Conservation (phyloP, 2,888 invertebrate genomes). For the Lumbricus terrestris region DNA sequence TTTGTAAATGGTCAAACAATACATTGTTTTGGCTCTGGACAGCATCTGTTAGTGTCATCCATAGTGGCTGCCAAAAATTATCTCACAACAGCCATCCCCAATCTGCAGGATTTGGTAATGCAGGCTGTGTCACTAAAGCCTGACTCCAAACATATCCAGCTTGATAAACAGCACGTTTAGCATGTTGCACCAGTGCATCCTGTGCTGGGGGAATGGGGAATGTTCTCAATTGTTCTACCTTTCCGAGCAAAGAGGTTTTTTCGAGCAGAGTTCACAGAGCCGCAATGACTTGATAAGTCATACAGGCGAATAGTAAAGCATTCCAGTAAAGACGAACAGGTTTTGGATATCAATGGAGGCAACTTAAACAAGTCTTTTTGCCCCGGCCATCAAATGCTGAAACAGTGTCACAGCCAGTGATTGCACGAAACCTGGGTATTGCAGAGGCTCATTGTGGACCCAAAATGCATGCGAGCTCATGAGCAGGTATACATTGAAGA, state of each 20-base stretch:
- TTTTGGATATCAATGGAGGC: neutral
- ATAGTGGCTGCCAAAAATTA: no score
- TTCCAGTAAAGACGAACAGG: neutral
- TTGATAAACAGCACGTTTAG: neutral
- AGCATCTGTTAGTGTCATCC: no score
- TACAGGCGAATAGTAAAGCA: neutral
- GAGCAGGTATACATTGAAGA: neutral
- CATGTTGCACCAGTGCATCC: no score
- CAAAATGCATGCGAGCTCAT: neutral
- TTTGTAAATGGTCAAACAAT: no score
- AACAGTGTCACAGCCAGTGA: no score
- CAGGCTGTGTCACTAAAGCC: neutral
- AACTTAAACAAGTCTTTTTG: slow-evolving; percentile 22
- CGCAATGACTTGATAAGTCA: slow-evolving; percentile 5
- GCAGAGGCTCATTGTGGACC: neutral
- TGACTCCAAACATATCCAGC: slow-evolving; percentile 18
- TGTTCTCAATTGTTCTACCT: no score
- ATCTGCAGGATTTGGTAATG: neutral
- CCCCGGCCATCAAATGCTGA: slow-evolving; percentile 24
- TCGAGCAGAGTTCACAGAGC: no score
- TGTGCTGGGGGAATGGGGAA: no score
- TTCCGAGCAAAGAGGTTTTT: no score
- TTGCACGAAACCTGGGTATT: slow-evolving; percentile 18
- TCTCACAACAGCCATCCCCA: neutral
- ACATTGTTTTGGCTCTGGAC: no score